These are phyloP conservation scores for Ciconia maguari DNA, from an alignment of 2,113 vertebrate species.

Conservation along the genomic window DNA sequence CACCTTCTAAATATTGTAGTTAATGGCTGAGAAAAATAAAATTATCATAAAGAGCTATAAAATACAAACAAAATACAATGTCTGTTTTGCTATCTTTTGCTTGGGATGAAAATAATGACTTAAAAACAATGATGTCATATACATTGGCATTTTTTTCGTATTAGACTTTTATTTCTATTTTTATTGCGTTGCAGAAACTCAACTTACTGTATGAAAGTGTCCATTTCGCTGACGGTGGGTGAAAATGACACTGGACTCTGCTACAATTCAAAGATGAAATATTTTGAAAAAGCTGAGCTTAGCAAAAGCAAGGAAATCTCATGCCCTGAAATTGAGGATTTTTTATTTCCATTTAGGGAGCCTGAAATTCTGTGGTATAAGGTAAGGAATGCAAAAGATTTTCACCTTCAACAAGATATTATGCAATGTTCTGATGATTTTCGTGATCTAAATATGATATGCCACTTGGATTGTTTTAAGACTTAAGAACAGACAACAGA, in stretches of 20 bases:
- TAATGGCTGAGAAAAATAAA: neutral
- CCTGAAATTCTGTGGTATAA: conserved; percentile 96
- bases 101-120: neutral
- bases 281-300: conserved; percentile 95
- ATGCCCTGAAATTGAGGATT: conserved; percentile 93
- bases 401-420: neutral
- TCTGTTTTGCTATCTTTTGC: neutral
- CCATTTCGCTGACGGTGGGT: conserved; percentile 93
- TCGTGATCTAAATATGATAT: neutral
- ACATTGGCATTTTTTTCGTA: neutral
- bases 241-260: conserved; percentile 97
- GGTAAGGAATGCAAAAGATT: conserved; percentile 74
- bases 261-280: conserved; percentile 98
- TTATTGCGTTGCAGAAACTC: conserved; percentile 87
- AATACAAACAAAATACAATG: neutral
- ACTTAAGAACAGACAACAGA: neutral
- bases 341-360: conserved; percentile 86
- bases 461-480: neutral
- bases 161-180: conserved; percentile 53
- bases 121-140: neutral
- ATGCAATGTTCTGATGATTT: neutral
- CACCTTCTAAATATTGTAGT: neutral
- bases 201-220: conserved; percentile 99
- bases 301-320: conserved; percentile 97
- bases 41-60: neutral